Conservation (phyloP, 2,113 vertebrate genomes). For the Tenrec ecaudatus region DNA sequence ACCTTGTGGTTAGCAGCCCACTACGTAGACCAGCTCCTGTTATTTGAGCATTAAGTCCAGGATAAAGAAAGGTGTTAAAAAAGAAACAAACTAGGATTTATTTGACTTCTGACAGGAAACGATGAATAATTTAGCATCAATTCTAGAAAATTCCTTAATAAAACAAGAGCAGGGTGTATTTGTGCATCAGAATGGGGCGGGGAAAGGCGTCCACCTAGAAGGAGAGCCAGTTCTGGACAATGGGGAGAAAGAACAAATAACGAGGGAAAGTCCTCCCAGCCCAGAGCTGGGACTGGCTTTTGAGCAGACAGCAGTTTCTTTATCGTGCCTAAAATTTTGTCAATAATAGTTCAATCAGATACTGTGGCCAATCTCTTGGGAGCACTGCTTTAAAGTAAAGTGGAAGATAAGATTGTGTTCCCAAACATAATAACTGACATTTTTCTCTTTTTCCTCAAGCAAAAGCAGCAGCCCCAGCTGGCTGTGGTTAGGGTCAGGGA, state of each 20-base stretch:
- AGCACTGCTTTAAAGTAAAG: slow-evolving; percentile 55
- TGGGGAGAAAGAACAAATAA: no score
- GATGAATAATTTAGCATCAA: not conserved
- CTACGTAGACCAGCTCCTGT: no score
- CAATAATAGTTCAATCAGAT: slow-evolving; percentile 48
- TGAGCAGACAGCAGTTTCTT: slow-evolving; percentile 4
- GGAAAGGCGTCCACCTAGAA: no score
- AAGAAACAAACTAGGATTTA: not conserved
- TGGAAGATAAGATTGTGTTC: slow-evolving; percentile 61
- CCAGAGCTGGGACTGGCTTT: not conserved
- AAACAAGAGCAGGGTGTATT: no score
- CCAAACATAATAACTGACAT: slow-evolving; percentile 56
- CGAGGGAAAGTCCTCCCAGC: not conserved
- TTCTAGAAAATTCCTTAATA: not conserved
- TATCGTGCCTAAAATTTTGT: slow-evolving; percentile 1
- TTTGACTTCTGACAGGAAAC: not conserved
- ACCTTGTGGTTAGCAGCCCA: not conserved
- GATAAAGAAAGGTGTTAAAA: not conserved
- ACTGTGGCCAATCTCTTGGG: slow-evolving; percentile 27
- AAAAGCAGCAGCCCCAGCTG: slow-evolving; percentile 33
- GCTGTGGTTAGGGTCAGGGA: slow-evolving; percentile 49
- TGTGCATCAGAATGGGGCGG: no score
- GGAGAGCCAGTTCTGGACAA: no score
- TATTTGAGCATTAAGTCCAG: not conserved
- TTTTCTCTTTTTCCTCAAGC: slow-evolving; percentile 55